Percentiles rank a stretch among this genome's conserved stretches.
Conservation (phyloP, 2,797 vertebrate genomes). For the Kryptolebias ocellatus region DNA sequence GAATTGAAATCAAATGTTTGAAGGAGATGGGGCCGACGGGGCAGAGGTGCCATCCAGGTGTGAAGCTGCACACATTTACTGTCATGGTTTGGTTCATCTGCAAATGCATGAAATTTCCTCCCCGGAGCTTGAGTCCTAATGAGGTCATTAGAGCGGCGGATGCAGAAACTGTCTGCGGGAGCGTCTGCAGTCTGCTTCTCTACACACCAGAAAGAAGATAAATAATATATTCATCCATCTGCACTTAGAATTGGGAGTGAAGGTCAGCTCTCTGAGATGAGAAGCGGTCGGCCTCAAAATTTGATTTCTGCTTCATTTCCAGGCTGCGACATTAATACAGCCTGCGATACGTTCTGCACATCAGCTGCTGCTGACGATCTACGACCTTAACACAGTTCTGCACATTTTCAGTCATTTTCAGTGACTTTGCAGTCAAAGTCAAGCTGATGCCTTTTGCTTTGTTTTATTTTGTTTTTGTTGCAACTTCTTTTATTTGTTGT, state of each 20-base stretch:
- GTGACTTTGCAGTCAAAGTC: constrained; percentile 3
- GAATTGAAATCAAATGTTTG: constrained; percentile 52
- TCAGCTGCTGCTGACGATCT: constrained; percentile 18
- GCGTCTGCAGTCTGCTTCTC: constrained; percentile 1
- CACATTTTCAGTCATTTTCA: neutral
- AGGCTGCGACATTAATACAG: constrained; percentile 35
- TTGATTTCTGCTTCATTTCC: constrained; percentile 68
- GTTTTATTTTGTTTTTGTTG: no score
- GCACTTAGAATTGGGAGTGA: constrained; percentile 51
- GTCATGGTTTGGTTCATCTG: constrained; percentile 46
- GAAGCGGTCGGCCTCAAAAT: constrained; percentile 57
- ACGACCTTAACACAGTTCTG: constrained; percentile 1
- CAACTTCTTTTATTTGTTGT: no score
- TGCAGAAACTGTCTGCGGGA: constrained; percentile 22
- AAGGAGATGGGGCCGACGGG: constrained; percentile 46
- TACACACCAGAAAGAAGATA: constrained; percentile 12
- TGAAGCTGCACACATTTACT: constrained; percentile 55
- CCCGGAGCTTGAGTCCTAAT: constrained; percentile 40
- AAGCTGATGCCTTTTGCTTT: neutral
- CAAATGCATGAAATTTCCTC: constrained; percentile 62
- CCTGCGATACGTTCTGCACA: constrained; percentile 24
- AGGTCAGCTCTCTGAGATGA: constrained; percentile 62
- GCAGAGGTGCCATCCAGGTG: constrained; percentile 40
- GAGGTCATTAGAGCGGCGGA: constrained; percentile 53
- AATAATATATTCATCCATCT: constrained; percentile 59